These are phyloP conservation scores for Tokudaia muenninki DNA, from an alignment of 2,797 vertebrate genomes.

Conservation along the genomic window DNA sequence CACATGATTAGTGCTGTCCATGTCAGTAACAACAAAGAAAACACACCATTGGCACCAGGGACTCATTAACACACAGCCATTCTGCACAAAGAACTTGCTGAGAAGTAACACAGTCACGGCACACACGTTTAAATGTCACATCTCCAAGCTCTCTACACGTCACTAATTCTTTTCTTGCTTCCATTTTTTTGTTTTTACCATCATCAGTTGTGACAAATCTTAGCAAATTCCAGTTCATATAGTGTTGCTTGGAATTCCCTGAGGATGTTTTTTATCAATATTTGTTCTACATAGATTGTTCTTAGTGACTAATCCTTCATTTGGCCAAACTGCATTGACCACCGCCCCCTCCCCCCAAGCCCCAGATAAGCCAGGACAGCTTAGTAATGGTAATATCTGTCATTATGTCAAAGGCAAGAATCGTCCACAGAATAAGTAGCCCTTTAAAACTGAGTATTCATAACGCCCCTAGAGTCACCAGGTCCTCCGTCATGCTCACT, in stretches of 20 bases:
- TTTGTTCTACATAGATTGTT: neutral
- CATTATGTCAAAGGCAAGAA: neutral
- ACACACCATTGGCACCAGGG: neutral
- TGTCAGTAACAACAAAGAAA: neutral
- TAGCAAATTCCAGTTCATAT: conserved; percentile 7
- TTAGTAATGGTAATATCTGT: neutral
- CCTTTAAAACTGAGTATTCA: neutral
- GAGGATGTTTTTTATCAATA: neutral
- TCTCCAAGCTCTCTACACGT: neutral
- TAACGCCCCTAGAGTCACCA: neutral
- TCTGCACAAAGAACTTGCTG: neutral
- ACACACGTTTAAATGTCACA: neutral
- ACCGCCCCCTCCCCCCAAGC: neutral
- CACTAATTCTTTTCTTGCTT: neutral
- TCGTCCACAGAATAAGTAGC: neutral
- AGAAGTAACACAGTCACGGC: neutral
- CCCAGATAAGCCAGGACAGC: neutral
- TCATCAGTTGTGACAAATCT: neutral
- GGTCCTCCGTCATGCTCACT: neutral
- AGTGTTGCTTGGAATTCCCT: neutral
- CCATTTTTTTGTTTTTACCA: neutral
- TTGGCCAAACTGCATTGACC: neutral
- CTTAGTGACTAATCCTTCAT: neutral
- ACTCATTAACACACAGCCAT: neutral
- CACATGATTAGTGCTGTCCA: neutral